phyloP scores from a whole-genome alignment of 1,140 invertebrate species.

The Thalassaphorura encarpata region DNA sequence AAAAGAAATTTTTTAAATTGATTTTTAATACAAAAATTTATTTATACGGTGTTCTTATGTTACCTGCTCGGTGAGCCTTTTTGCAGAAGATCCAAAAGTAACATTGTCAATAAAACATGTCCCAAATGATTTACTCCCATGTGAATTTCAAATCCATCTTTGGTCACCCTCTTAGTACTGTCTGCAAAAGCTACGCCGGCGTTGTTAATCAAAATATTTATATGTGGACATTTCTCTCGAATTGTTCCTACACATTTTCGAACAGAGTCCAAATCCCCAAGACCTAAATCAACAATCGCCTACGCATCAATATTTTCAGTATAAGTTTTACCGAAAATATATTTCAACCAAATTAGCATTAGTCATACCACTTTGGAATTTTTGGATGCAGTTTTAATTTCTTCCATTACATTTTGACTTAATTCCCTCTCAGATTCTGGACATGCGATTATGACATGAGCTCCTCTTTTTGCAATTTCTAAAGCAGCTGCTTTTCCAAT shows the following conservation, averaged over 20 bases:
- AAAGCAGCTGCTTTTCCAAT: slow-evolving; percentile 48
- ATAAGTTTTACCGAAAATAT: neutral
- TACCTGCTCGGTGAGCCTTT: slow-evolving; percentile 42
- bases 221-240: slow-evolving; percentile 45
- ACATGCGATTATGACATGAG: slow-evolving; percentile 43
- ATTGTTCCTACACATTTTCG: slow-evolving; percentile 55
- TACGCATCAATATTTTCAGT: too few species aligned
- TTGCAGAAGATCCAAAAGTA: slow-evolving; percentile 1
- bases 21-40: too few species aligned
- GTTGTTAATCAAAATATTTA: slow-evolving; percentile 51
- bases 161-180: slow-evolving; percentile 40
- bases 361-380: neutral
- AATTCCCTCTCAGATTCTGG: slow-evolving; percentile 41
- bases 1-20: too few species aligned
- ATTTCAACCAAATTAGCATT: neutral
- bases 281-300: slow-evolving; percentile 54
- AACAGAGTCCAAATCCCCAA: slow-evolving; percentile 60
- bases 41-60: too few species aligned
- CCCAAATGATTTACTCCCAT: slow-evolving; percentile 70
- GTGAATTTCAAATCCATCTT: slow-evolving; percentile 73
- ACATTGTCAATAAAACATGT: slow-evolving; percentile 70
- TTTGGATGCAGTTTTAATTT: slow-evolving; percentile 33
- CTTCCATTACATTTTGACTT: slow-evolving; percentile 37
- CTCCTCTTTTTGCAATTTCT: slow-evolving; percentile 39
- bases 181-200: neutral